Evolutionary conservation across 2,888 invertebrate genomes (phyloP), one percentile per base, ranked within the genome.

Genomic region (Yponomeuta evonymella): DNA sequence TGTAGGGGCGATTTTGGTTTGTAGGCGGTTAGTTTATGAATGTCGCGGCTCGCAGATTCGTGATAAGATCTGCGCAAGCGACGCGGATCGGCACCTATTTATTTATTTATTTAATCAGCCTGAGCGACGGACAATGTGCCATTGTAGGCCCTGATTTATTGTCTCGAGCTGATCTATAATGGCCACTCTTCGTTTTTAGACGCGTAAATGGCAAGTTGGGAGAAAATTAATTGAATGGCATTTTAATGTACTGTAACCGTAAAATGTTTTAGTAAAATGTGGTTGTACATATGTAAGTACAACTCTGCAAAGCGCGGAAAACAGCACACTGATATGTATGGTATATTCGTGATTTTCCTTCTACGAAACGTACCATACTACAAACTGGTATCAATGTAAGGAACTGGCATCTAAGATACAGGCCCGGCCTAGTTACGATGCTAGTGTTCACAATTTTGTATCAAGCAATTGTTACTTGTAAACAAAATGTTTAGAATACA

Each of bases 101-200:
- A 87, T 88, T 84, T 88, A 90, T 89, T 85, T 87, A 86, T 87
- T 89, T 88, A 90, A 90, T 90, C 90, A 88, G 85, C 75, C 81
- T 87, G 88, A 89, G 84, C 86, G 90, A 90, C 89, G 83, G 89
- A 91, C 91, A 90, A 91, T 90, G 90, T 90, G 86, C 88, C 85
- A 90, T 91, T 92, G 91, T 92, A 87, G 81, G 81, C 79, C 81
- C 85, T 87, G 90, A 90, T 90, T 90, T 90, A 89, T 89, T 86
- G 84, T 81, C 74, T 78, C 76, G 75, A 78, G 78, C 75, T 81
- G 80, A 82, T 85, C 84, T 83, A 81, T 85, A 87, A 86, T 84
- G 84, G 81, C 73, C 75, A 29, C 77, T 77, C 79, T 76, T 75
- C 79, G 82, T 81, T 82, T 81, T 81, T 78, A 78, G 75, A 75